Evolutionary conservation across 35 echinoderm and acorn worm genomes (phyloP).

Genomic region (Stichopus chloronotus): DNA sequence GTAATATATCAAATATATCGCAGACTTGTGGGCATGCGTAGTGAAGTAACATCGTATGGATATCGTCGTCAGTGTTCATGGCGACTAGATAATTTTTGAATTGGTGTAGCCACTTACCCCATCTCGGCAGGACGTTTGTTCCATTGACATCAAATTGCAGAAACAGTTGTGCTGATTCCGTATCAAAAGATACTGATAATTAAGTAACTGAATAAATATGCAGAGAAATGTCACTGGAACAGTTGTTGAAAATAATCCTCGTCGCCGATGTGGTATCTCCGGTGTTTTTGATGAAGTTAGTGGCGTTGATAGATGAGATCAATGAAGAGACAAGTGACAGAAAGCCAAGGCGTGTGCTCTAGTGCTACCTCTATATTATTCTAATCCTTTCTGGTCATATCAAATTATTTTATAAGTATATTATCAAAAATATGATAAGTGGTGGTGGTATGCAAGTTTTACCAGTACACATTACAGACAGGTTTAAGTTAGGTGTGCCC

Average conservation of each 20-base stretch:
- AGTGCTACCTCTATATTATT: no score
- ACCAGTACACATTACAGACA: no score
- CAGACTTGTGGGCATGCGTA: slow-evolving; percentile 66
- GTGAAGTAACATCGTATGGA: slow-evolving; percentile 58
- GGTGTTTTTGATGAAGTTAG: background rate
- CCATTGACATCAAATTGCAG: background rate
- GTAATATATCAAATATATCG: slow-evolving; percentile 65
- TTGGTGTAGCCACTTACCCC: slow-evolving; percentile 15
- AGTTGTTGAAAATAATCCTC: background rate
- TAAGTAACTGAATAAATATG: background rate
- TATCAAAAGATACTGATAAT: background rate
- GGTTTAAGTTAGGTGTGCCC: no score
- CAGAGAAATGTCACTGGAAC: background rate
- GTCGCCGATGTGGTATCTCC: background rate
- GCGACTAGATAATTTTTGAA: slow-evolving; percentile 57
- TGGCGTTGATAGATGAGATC: no score
- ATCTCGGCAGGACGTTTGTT: background rate
- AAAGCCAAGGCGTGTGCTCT: no score
- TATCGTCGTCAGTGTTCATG: slow-evolving; percentile 48
- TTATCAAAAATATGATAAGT: no score
- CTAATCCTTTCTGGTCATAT: no score
- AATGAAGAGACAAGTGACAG: no score
- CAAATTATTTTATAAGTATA: no score
- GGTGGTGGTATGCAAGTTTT: no score
- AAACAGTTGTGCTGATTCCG: background rate